These are phyloP conservation scores for Hetaerina titia DNA, from an alignment of 2,888 invertebrate genomes.

Conservation along the genomic window DNA sequence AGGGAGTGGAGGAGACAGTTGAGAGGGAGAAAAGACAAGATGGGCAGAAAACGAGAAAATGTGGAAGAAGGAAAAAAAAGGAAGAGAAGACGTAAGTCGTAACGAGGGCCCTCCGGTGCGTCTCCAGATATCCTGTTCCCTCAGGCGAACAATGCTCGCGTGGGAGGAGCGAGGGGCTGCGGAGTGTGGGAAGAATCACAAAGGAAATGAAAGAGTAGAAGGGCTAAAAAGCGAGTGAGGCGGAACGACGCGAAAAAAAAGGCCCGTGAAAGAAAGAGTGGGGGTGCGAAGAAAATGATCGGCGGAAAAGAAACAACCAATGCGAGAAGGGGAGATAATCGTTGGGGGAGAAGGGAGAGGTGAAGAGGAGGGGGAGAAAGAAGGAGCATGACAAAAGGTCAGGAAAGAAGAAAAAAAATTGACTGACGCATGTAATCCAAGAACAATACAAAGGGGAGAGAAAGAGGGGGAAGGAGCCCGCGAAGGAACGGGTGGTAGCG, in stretches of 20 bases:
- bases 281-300: background rate
- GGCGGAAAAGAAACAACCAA: background rate
- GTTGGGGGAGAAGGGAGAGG: no score
- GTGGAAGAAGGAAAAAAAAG: conserved; percentile 1
- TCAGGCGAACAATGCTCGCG: background rate
- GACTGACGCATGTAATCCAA: background rate
- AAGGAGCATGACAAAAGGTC: background rate
- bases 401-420: background rate
- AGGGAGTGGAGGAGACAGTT: background rate
- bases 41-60: conserved; percentile 7
- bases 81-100: background rate
- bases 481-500: background rate
- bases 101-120: background rate
- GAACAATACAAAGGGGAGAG: background rate
- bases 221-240: background rate
- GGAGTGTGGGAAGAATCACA: background rate
- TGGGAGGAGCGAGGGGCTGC: background rate
- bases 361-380: background rate
- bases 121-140: conserved; percentile 19
- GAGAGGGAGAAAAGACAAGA: conserved; percentile 19
- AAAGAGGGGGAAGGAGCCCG: background rate
- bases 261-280: background rate
- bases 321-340: background rate
- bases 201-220: conserved; percentile 34
- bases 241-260: background rate